Evolutionary conservation across 2,113 vertebrate species (phyloP).

Genomic region (Acrocephalus kingi): DNA sequence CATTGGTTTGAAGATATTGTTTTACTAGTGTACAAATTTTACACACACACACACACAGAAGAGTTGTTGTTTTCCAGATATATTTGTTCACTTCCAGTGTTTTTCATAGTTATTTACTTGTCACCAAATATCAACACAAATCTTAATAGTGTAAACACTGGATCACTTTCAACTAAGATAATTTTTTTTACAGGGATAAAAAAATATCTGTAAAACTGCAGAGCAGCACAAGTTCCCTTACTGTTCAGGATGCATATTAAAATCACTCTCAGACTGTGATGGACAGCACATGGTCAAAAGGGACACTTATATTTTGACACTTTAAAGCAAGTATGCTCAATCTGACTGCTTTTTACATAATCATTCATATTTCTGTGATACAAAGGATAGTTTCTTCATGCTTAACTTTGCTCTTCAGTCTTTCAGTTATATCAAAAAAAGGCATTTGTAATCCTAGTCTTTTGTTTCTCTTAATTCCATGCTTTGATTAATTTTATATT

Average conservation of each 20-base stretch:
- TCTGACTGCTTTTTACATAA: background rate
- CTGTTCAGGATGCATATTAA: background rate
- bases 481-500: background rate
- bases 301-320: background rate
- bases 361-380: background rate
- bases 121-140: background rate
- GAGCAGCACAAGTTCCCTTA: background rate
- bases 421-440: background rate
- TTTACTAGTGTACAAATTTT: background rate
- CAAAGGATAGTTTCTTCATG: background rate
- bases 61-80: background rate
- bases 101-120: background rate
- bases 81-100: background rate
- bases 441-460: background rate
- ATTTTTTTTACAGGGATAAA: background rate
- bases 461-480: background rate
- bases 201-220: background rate
- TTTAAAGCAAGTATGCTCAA: background rate
- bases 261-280: background rate
- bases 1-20: background rate
- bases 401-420: background rate
- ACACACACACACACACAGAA: rapidly evolving
- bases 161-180: background rate
- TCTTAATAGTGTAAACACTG: background rate
- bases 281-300: background rate